Base-by-base conservation (phyloP, 2,797 vertebrate species). In the Moxostoma hubbsi region DNA sequence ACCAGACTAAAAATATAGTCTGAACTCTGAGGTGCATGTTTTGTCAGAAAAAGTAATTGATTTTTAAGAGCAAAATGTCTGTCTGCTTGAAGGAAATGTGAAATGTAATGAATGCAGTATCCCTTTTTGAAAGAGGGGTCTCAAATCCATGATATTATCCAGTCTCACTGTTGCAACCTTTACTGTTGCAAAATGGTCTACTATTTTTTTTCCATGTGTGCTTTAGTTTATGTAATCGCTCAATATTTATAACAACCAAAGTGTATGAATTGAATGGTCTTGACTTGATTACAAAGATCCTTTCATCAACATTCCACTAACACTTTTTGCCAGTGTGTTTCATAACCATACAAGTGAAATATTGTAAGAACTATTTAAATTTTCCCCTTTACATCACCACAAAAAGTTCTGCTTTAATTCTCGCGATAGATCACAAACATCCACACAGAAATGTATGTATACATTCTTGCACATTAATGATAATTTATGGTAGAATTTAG, bases 1-100 rank as follows among this genome's bases (percentile, higher is more conserved):
- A 54, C 18, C n/a, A 36, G 45, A 76, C 74, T 59, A 59, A 67
- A 76, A 67, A 58, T 24, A 65, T 67, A 66, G 73, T 57, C 73
- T 75, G 43, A 75, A 76, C 74, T 58, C 53, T 67, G 18, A 76
- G 16, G 54, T 50, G 18, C 16, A 55, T 67, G 16, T 58, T 67
- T 49, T 59, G 46, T 67, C 15, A 7, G 12, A 58, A 50, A 12
- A 67, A 76, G 45, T 7, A 24, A 76, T 24, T 66, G 62, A 75
- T 47, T 12, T 73, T 73, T 73, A 63, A 74, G 59, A 74, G 9
- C 46, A 58, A 76, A 76, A 66, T 66, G 16, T 47, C 50, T 49
- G 54, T 59, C 74, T 58, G 9, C 57, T 10, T 67, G 55, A 76
- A 67, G 45, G 64, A n/a, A 43, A 76, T 67, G 57, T 59, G 53